Evolutionary conservation across 2,888 invertebrate genomes (phyloP).

Genomic region (Xanthorhoe spadicearia): DNA sequence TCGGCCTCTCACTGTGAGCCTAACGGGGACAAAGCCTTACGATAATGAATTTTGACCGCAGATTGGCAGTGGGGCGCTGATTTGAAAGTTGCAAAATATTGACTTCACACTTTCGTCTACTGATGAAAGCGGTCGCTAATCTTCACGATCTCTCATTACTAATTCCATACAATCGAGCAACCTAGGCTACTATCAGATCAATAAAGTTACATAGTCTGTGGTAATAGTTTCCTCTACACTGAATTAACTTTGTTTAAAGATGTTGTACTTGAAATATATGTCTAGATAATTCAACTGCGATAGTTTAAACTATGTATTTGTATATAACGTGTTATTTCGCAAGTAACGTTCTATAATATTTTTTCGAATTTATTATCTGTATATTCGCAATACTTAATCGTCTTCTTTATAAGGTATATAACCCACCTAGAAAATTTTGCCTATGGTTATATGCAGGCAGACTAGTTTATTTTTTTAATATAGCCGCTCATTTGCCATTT

Average conservation of each 20-base stretch:
- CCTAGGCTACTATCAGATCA: conserved; percentile 9
- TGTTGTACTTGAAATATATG: conserved; percentile 16
- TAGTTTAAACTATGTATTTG: conserved; percentile 29
- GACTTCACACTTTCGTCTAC: conserved; percentile 8
- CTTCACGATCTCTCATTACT: conserved; percentile 6
- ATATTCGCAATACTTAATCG: conserved; percentile 61
- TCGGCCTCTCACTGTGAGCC: too few relatives aligned
- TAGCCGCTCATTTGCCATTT: conserved; percentile 66
- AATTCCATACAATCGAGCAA: conserved; percentile 5
- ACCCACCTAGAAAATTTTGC: conserved; percentile 76
- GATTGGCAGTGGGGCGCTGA: conserved; percentile 15
- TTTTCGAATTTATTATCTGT: conserved; percentile 58
- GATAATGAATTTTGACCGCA: conserved; percentile 13
- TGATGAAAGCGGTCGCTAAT: neutral
- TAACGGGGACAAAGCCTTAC: neutral
- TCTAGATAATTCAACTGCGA: conserved; percentile 24
- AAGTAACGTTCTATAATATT: conserved; percentile 54
- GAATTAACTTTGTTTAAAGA: conserved; percentile 4
- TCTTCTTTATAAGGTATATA: conserved; percentile 62
- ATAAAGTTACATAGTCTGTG: conserved; percentile 1
- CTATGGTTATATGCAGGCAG: conserved; percentile 62
- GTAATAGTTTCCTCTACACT: conserved; percentile 16
- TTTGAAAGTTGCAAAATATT: conserved; percentile 5
- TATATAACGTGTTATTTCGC: conserved; percentile 53
- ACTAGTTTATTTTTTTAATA: conserved; percentile 80